Conservation (phyloP, 2,113 vertebrate genomes). For the Toxotes jaculatrix region DNA sequence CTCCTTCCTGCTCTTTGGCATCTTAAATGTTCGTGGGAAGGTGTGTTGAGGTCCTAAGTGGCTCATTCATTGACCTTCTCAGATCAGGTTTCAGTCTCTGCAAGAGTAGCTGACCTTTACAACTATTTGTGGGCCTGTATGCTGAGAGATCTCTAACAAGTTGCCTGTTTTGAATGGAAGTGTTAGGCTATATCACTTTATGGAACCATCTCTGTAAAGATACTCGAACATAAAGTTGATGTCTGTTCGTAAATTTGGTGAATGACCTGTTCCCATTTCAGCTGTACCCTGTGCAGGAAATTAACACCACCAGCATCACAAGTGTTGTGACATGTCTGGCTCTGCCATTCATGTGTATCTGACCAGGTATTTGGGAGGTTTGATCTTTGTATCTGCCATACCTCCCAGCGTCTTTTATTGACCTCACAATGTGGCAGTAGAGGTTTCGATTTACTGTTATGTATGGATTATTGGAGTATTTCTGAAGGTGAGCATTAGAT, state of each 20-base stretch:
- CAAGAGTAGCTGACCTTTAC: conserved; percentile 61
- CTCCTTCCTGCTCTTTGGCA: conserved; percentile 1
- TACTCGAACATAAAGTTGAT: background rate
- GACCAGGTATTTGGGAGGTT: conserved; percentile 7
- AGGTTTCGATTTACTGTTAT: background rate
- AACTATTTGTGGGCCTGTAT: conserved; percentile 53
- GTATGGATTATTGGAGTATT: background rate
- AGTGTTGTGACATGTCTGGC: conserved; percentile 17
- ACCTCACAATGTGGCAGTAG: background rate
- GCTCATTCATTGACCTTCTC: conserved; percentile 49
- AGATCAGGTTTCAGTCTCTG: conserved; percentile 70
- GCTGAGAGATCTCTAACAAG: conserved; percentile 29
- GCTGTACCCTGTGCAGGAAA: background rate
- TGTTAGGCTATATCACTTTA: conserved; percentile 10
- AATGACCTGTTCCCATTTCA: background rate
- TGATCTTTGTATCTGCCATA: background rate
- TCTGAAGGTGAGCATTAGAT: conserved; percentile 24
- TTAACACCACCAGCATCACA: background rate
- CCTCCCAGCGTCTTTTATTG: background rate
- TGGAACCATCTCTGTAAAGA: background rate
- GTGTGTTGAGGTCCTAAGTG: conserved; percentile 41
- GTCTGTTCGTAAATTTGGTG: background rate
- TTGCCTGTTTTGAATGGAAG: conserved; percentile 26
- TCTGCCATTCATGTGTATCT: background rate
- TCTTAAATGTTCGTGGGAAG: conserved; percentile 16